Evolutionary conservation across 30 jellyfish, hydroid and myxozoan genomes (phyloP), one percentile per base, ranked within the genome.

Genomic region (Mastigias papua): DNA sequence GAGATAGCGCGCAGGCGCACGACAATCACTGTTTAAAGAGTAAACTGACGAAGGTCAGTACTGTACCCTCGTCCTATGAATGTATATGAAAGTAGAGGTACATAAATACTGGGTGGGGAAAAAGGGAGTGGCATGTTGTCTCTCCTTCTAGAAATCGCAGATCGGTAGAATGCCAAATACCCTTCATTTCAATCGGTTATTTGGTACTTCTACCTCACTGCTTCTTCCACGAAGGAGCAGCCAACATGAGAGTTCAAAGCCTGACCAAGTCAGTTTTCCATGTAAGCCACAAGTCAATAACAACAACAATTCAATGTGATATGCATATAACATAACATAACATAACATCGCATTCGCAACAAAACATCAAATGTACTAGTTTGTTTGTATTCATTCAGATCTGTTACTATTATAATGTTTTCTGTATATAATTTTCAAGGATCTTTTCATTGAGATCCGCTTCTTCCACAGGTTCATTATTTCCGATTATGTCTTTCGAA

Each of bases 171-270:
- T 70, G 17, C 63, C 63, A 70, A 70, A 26, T 70, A 70, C 82
- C 82, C 82, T 29, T 70, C 82, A 70, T 32, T 70, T 16, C 82
- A 32, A 70, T 70, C 82, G 82, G 82, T 70, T 70, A 70, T 26
- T 70, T 70, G 63, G 64, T 25, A 32, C 28, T 70, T 70, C 64
- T 70, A 70, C 63, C 63, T 70, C 82, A 32, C 82, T 70, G 82
- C 82, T 70, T 6, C 82, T 70, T 29, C 64, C n/a, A 28, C 82
- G 82, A 32, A 70, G 82, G 82, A 70, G 82, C 82, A 70, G 82
- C 82, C 86, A 15, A 74, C 72, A 74, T 74, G 86, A 74, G 86
- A 74, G 34, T 74, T 74, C 72, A 74, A 74, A 74, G 86, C 67
- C 86, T 74, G 86, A 25, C 86, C 86, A 37, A 74, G 86, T 74